Evolutionary conservation across 1,140 invertebrate genomes (phyloP).

Genomic region (Sitophilus oryzae): DNA sequence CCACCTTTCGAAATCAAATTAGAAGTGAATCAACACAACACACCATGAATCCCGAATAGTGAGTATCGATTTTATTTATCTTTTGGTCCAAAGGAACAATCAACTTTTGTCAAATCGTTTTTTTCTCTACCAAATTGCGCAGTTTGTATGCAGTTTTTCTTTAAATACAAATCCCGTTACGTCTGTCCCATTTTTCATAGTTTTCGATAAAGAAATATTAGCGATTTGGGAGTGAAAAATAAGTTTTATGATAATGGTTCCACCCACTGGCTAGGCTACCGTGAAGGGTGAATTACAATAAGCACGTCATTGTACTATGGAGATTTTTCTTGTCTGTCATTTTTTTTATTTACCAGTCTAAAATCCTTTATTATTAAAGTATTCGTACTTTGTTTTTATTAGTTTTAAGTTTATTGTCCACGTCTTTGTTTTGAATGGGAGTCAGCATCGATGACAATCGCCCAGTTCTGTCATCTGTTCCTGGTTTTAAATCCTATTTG

Average conservation of each 20-base stretch:
- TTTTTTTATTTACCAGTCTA: too few relatives aligned
- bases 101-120: slow-evolving; percentile 22
- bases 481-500: too few relatives aligned
- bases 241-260: background rate
- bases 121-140: slow-evolving; percentile 30
- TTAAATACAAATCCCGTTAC: slow-evolving; percentile 8
- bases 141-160: slow-evolving; percentile 21
- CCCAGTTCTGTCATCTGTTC: too few relatives aligned
- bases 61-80: slow-evolving; percentile 41
- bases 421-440: too few relatives aligned
- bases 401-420: too few relatives aligned
- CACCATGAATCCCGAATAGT: slow-evolving; percentile 45
- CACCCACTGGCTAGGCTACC: background rate
- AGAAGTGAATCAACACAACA: slow-evolving; percentile 13
- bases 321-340: too few relatives aligned
- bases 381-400: too few relatives aligned
- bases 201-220: background rate
- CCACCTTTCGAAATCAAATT: background rate
- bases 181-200: too few relatives aligned
- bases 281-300: too few relatives aligned
- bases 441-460: too few relatives aligned
- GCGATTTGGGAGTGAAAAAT: background rate
- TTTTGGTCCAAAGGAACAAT: slow-evolving; percentile 25
- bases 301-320: background rate
- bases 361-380: too few relatives aligned